A percentile compares a stretch with the other conserved stretches of the same genome.
These are phyloP conservation scores for Athripsodes cinereus DNA, from an alignment of 2,888 invertebrate genomes.

Conservation along the genomic window DNA sequence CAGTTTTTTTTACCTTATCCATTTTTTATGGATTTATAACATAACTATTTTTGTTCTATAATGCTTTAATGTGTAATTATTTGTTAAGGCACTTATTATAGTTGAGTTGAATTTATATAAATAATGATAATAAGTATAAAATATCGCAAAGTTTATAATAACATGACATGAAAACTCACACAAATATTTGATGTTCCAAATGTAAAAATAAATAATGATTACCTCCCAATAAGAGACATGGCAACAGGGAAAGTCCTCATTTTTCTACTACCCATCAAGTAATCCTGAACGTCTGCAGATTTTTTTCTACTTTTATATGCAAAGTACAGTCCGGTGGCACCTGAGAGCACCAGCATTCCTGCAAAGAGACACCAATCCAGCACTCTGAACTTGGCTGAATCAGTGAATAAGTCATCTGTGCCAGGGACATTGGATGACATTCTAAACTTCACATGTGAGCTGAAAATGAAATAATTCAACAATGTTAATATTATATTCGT, in stretches of 20 bases:
- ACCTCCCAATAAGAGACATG: conserved; percentile 66
- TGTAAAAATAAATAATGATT: conserved; percentile 2
- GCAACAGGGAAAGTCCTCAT: conserved; percentile 78
- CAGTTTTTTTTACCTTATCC: no score
- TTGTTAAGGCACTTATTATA: no score
- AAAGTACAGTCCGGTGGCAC: conserved; percentile 69
- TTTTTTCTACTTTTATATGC: conserved; percentile 48
- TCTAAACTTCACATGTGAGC: neutral
- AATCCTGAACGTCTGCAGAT: conserved; percentile 58
- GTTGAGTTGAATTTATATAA: no score
- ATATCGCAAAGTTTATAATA: no score
- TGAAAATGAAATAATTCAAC: neutral
- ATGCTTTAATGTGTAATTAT: no score
- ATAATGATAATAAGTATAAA: no score
- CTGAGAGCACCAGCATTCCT: conserved; percentile 62
- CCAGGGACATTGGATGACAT: neutral
- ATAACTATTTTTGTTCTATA: no score
- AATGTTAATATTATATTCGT: no score
- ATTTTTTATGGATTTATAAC: no score
- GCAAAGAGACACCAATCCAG: conserved; percentile 68
- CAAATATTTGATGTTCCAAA: no score
- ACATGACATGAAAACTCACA: no score
- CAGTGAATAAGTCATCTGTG: neutral
- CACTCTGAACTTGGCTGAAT: conserved; percentile 23
- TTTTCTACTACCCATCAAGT: conserved; percentile 68